Evolutionary conservation across 35 echinoderm and acorn worm species (phyloP), one percentile per base, ranked within the genome.

Genomic region (Heliocidaris tuberculata): DNA sequence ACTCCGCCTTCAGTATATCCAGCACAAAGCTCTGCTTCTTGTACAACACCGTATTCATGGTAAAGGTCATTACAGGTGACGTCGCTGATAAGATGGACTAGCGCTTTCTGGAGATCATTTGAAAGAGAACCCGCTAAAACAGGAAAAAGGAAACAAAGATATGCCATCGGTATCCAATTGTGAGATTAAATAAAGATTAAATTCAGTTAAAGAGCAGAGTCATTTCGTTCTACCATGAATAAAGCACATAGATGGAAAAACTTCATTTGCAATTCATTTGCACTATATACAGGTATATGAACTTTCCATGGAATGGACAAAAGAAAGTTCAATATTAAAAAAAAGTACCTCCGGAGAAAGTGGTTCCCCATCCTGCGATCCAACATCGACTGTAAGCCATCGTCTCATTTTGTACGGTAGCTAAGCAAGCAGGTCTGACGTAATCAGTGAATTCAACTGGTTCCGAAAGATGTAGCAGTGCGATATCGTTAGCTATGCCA

Each of bases 301-400:
- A n/a, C n/a, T n/a, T n/a, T n/a, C n/a, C n/a, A n/a, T n/a, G n/a
- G n/a, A n/a, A n/a, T n/a, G n/a, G n/a, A n/a, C n/a, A n/a, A n/a
- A n/a, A n/a, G n/a, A n/a, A n/a, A n/a, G n/a, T n/a, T n/a, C n/a
- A n/a, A n/a, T n/a, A n/a, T n/a, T n/a, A n/a, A n/a, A n/a, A n/a
- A n/a, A n/a, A n/a, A n/a, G 21, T 78, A 89, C 87, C 87, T 89
- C 87, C 87, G 9, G 31, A 89, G 12, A 9, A 89, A 17, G 87
- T 89, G 9, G 87, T 89, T 19, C 91, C 91, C 91, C 91, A 93
- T 49, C 91, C 91, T 59, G 91, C 47, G 11, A 93, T 93, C 91
- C 48, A 52, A 59, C 91, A 93, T 8, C 91, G 48, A 2, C 48
- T 49, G n/a, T 93, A 93, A 24, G 47, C 91, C 91, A 50, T 59